Conservation (phyloP, 1,140 invertebrate species). For the Formica exsecta region DNA sequence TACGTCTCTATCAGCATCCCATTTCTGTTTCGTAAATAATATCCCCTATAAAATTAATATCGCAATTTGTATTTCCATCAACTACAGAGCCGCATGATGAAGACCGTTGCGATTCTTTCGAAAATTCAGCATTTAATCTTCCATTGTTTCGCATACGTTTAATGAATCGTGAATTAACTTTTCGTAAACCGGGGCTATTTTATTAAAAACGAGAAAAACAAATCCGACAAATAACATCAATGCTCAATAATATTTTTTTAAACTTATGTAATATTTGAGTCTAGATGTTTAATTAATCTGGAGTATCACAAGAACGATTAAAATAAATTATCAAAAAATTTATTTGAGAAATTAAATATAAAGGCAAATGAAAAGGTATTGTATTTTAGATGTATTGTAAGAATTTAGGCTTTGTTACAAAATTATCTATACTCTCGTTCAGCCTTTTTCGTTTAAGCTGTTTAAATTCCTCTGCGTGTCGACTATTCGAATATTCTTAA, state of each 20-base stretch:
- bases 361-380: background rate
- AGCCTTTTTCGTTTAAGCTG: background rate
- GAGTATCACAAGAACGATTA: background rate
- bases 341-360: background rate
- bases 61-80: slow-evolving; percentile 65
- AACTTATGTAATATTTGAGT: background rate
- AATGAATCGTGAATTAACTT: slow-evolving; percentile 55
- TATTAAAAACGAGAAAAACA: slow-evolving; percentile 18
- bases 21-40: slow-evolving; percentile 62
- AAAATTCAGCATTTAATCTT: slow-evolving; percentile 59
- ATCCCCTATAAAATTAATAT: slow-evolving; percentile 56
- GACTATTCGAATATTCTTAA: slow-evolving; percentile 28
- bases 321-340: background rate
- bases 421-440: background rate
- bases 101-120: slow-evolving; percentile 49
- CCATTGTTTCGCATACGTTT: slow-evolving; percentile 6
- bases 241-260: background rate
- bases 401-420: background rate
- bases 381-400: background rate
- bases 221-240: background rate
- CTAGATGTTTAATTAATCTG: background rate
- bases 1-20: slow-evolving; percentile 55
- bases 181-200: background rate
- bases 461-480: slow-evolving; percentile 2
- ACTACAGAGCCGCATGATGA: slow-evolving; percentile 25